These are phyloP conservation scores for Lepus europaeus DNA, from an alignment of 2,113 vertebrate species.

Conservation along the genomic window DNA sequence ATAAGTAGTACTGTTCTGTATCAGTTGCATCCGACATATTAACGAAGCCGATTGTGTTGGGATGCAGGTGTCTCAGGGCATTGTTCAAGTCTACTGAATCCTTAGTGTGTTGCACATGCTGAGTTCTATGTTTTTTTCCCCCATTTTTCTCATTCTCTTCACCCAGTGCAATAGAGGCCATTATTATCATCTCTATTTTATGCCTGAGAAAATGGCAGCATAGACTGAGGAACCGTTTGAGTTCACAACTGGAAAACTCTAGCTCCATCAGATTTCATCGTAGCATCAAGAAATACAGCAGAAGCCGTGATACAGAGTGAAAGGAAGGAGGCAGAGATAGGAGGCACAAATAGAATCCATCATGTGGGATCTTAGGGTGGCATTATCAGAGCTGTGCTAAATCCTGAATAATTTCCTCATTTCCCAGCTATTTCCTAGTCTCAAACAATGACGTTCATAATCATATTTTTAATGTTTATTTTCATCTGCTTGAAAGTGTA, in stretches of 20 bases:
- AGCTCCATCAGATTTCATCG: background rate
- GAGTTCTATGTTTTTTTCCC: background rate
- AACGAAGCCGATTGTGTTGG: background rate
- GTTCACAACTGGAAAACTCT: background rate
- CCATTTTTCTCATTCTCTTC: background rate
- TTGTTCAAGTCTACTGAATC: background rate
- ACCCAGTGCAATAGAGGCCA: background rate
- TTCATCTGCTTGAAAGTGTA: too few species aligned
- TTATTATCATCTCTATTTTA: background rate
- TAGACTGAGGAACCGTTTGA: background rate
- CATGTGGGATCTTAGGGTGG: fast-evolving
- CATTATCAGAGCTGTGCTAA: background rate
- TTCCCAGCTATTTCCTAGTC: background rate
- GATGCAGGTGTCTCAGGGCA: background rate
- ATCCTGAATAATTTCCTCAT: background rate
- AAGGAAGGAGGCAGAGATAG: background rate
- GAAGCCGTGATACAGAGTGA: background rate
- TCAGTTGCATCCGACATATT: background rate
- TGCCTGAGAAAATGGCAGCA: background rate
- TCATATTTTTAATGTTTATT: background rate
- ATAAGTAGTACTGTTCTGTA: background rate
- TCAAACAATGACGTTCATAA: background rate
- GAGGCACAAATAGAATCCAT: background rate
- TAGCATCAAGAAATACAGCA: background rate
- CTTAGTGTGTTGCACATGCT: background rate